phyloP scores from a whole-genome alignment of 64 coral and sea anemone species.

The Pocillopora damicornis region DNA sequence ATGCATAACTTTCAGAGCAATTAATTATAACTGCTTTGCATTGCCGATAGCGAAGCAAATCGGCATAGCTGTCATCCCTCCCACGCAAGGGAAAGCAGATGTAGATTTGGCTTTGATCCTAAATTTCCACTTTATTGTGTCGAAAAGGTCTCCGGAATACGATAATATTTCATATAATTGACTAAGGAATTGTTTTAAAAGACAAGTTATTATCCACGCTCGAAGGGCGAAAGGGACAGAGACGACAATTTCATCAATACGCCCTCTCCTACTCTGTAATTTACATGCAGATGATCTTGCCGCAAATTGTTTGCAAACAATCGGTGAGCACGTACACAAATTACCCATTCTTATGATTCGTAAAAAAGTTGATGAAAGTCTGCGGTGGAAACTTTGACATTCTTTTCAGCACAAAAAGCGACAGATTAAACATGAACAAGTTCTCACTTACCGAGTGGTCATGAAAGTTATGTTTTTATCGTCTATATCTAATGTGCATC shows the following conservation, averaged over 20 bases:
- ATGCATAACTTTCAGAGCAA: neutral
- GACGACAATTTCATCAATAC: neutral
- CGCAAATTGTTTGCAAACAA: neutral
- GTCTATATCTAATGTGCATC: too few relatives aligned
- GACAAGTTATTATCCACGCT: neutral
- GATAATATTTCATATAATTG: neutral
- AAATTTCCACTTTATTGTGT: neutral
- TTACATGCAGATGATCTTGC: neutral
- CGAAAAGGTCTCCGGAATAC: neutral
- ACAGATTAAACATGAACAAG: too few relatives aligned
- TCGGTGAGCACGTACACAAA: neutral
- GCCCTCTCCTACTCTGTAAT: neutral
- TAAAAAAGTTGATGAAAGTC: neutral
- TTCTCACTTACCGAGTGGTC: too few relatives aligned
- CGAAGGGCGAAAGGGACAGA: neutral
- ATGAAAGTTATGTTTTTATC: too few relatives aligned
- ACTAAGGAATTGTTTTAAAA: neutral
- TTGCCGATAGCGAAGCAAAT: neutral
- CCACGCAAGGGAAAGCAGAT: neutral
- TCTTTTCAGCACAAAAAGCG: too few relatives aligned
- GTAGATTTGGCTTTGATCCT: neutral
- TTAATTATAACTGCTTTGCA: neutral
- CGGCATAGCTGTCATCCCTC: neutral
- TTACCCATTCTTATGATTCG: neutral
- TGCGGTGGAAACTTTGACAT: too few relatives aligned